Conservation (phyloP, 2,113 vertebrate species). For the Holacanthus passer region DNA sequence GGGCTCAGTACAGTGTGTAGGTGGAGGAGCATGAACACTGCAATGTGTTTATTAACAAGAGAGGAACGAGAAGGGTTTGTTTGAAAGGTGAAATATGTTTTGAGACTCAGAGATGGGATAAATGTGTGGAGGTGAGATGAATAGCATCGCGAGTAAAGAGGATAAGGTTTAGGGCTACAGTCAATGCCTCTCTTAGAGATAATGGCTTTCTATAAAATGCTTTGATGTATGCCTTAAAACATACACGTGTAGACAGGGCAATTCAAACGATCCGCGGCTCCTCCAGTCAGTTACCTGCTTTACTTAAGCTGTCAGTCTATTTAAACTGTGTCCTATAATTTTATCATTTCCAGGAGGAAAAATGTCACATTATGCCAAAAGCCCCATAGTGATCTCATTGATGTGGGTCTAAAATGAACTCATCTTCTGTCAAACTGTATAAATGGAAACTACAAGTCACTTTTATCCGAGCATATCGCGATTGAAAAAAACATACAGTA, state of each 20-base stretch:
- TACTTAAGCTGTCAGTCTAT: background rate
- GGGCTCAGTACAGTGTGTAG: conserved; percentile 33
- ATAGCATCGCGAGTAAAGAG: background rate
- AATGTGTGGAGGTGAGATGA: conserved; percentile 20
- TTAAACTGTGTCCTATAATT: background rate
- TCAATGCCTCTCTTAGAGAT: background rate
- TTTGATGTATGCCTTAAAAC: background rate
- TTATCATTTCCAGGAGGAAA: background rate
- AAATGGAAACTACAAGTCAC: conserved; percentile 42
- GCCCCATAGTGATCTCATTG: background rate
- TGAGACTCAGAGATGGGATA: background rate
- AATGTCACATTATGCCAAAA: conserved; percentile 7
- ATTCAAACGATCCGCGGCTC: background rate
- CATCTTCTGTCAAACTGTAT: conserved; percentile 45
- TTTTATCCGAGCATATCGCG: conserved; percentile 65
- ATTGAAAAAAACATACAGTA: conserved; percentile 70
- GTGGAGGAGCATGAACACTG: conserved; percentile 19
- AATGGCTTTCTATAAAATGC: background rate
- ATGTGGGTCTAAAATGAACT: conserved; percentile 19
- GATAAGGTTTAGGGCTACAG: conserved; percentile 14
- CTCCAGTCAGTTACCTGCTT: background rate
- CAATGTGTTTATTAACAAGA: conserved; percentile 33
- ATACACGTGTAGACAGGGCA: background rate
- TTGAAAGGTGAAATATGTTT: conserved; percentile 34
- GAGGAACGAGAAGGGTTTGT: conserved; percentile 16